Evolutionary conservation across 2,888 invertebrate genomes (phyloP).

Genomic region (Doris montereyensis): DNA sequence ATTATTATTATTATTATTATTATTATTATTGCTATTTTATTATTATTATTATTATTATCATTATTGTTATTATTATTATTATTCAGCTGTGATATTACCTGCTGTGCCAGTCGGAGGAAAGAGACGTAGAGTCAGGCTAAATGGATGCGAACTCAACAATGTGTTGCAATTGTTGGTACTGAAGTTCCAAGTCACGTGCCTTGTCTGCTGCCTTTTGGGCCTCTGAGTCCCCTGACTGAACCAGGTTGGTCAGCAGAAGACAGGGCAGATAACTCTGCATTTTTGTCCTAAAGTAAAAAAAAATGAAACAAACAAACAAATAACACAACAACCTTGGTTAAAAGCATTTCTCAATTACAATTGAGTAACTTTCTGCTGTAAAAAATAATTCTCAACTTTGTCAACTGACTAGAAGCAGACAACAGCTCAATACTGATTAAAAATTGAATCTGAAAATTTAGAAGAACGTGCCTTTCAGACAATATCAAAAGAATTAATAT

Average conservation of each 20-base stretch:
- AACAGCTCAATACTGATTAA: too few relatives aligned
- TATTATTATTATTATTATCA: background rate
- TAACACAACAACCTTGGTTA: too few relatives aligned
- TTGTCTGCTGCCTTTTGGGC: constrained; percentile 68
- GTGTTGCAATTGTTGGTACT: constrained; percentile 70
- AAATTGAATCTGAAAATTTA: too few relatives aligned
- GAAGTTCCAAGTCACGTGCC: constrained; percentile 67
- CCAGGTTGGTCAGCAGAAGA: constrained; percentile 78
- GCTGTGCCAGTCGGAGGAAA: constrained; percentile 81
- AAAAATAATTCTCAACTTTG: background rate
- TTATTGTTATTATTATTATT: background rate
- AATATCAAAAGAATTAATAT: too few relatives aligned
- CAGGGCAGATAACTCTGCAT: constrained; percentile 78
- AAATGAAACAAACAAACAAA: background rate
- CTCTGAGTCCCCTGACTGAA: constrained; percentile 79
- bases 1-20: background rate
- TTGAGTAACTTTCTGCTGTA: background rate
- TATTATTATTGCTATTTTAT: background rate
- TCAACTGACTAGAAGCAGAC: too few relatives aligned
- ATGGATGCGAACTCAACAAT: constrained; percentile 76
- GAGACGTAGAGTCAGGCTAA: constrained; percentile 81
- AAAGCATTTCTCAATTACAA: background rate
- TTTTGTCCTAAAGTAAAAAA: constrained; percentile 59
- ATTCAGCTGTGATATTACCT: too few relatives aligned
- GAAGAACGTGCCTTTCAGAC: too few relatives aligned